Evolutionary conservation across 1,140 invertebrate genomes (phyloP), one percentile per base, ranked within the genome.

Genomic region (Aphelinus atriplicis): DNA sequence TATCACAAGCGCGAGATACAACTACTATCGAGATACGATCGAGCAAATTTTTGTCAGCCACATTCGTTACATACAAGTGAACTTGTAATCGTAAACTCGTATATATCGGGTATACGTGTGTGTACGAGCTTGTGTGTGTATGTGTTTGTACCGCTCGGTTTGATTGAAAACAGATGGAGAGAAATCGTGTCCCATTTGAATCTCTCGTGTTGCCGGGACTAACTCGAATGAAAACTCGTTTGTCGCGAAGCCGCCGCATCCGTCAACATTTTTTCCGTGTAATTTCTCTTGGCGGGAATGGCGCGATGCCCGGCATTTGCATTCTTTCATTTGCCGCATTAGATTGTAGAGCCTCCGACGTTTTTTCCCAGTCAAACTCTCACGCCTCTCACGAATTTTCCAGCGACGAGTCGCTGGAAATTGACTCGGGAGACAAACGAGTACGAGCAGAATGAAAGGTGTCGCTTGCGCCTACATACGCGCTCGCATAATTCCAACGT

Each of bases 121-220:
- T 7, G n/a, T 58, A 48, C 45, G 42, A 58, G 42, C 66, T 75
- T 74, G 76, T 76, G 26, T 26, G 26, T 26, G 26, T 26, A 26
- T 26, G 26, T 26, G 26, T 26, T 26, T 26, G 26, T 26, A 26
- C 26, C 26, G 26, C 26, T 26, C 26, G 26, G 70, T 71, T 77
- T 78, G 78, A 81, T 81, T 77, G 75, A 79, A 66, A 69, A 67
- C 75, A 78, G 75, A 81, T 71, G 77, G 74, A 77, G 80, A 78
- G 80, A 81, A 81, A 81, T 81, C 77, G 76, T 42, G 65, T 77
- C 71, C 78, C 65, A 79, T 80, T 81, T 78, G 77, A 79, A 76
- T 74, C 65, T 71, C 62, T 74, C 60, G 53, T 76, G 7, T 58
- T n/a, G 57, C 51, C 55, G 46, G 57, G 26, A 67, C 56, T 43